Evolutionary conservation across 2,888 invertebrate species (phyloP).

Genomic region (Epicampocera succincta): DNA sequence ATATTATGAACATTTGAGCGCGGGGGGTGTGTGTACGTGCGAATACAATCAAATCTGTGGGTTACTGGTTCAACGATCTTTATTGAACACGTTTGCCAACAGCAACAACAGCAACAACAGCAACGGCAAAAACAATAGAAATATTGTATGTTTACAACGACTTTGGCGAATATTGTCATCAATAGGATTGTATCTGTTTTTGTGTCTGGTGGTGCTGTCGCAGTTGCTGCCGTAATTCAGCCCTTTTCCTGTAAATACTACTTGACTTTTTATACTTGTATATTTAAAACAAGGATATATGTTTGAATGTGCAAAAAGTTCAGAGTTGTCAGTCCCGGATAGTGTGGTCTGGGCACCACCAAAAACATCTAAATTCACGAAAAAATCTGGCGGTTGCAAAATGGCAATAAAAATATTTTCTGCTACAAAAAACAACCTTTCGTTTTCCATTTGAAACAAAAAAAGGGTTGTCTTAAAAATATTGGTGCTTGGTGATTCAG

Average conservation of each 20-base stretch:
- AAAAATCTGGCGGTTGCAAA: too few relatives aligned
- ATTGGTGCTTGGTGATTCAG: too few relatives aligned
- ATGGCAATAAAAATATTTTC: too few relatives aligned
- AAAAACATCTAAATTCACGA: too few relatives aligned
- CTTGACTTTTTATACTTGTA: too few relatives aligned
- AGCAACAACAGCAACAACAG: slow-evolving; percentile 15
- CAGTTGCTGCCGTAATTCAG: slow-evolving; percentile 37
- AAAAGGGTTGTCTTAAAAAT: too few relatives aligned
- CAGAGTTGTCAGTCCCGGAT: too few relatives aligned
- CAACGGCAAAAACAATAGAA: neutral
- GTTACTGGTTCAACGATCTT: slow-evolving; percentile 68
- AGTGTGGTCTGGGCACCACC: too few relatives aligned
- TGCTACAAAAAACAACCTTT: too few relatives aligned
- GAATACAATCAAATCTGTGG: slow-evolving; percentile 33
- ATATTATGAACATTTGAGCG: neutral
- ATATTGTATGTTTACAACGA: slow-evolving; percentile 54
- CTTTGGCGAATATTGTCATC: neutral
- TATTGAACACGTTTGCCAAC: slow-evolving; percentile 57
- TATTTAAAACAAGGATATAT: too few relatives aligned
- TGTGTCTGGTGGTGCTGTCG: slow-evolving; percentile 12
- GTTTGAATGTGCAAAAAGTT: too few relatives aligned
- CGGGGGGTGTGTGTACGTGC: neutral
- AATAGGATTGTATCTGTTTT: neutral
- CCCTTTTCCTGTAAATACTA: slow-evolving; percentile 43
- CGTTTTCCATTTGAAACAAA: too few relatives aligned